Percentiles rank a stretch among this genome's conserved stretches.
Conservation (phyloP, 1,140 invertebrate genomes). For the Drosophila takahashii region DNA sequence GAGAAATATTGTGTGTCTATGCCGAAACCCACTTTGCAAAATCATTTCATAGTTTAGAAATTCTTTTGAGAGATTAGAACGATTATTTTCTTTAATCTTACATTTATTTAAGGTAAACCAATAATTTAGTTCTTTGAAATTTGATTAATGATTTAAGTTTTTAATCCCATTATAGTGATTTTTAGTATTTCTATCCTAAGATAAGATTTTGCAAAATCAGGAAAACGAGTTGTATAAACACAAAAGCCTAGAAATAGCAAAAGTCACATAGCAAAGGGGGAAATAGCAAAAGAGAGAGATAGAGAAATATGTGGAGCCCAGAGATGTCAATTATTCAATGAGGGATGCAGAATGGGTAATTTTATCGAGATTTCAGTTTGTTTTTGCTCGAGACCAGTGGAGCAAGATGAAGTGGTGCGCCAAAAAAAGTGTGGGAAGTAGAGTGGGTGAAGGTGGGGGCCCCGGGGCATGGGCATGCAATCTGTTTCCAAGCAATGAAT, state of each 20-base stretch:
- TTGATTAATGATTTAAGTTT: too few species aligned
- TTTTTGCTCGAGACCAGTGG: conserved; percentile 19
- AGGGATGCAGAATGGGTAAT: conserved; percentile 33
- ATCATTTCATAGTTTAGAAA: conserved; percentile 2
- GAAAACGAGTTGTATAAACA: conserved; percentile 8
- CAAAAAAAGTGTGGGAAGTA: conserved; percentile 13
- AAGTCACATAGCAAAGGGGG: conserved; percentile 25
- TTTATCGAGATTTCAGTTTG: conserved; percentile 16
- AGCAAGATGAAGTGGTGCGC: conserved; percentile 33
- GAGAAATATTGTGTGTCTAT: conserved; percentile 1
- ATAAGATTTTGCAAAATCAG: conserved; percentile 6
- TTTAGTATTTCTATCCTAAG: too few species aligned
- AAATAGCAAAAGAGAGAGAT: conserved; percentile 19
- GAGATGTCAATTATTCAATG: conserved; percentile 64
- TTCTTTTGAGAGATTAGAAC: neutral
- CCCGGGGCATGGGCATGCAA: conserved; percentile 17
- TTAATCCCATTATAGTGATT: too few species aligned
- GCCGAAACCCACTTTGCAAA: conserved; percentile 17
- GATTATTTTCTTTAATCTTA: neutral
- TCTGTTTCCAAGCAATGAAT: conserved; percentile 60
- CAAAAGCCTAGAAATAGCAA: conserved; percentile 10
- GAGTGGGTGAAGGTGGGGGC: neutral
- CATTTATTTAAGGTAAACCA: too few species aligned
- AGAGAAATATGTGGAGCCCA: conserved; percentile 4
- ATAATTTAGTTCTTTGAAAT: too few species aligned